A percentile compares a stretch with the other conserved stretches of the same genome.
Evolutionary conservation across 2,888 invertebrate genomes (phyloP).

Genomic region (Drosophila affinis): DNA sequence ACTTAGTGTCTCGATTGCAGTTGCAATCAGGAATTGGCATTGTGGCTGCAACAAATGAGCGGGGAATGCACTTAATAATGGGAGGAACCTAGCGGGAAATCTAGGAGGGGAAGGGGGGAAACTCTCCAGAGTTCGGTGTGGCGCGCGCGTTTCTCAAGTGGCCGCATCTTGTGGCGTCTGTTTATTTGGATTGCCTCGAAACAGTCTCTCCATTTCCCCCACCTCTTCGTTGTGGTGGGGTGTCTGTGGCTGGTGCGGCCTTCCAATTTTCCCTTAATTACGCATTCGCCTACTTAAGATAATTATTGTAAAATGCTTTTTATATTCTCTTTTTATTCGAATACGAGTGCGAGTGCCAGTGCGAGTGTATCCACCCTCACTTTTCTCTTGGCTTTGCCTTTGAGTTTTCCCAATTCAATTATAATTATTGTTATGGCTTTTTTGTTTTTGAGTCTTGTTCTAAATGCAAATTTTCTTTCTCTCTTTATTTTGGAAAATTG

Average conservation of each 20-base stretch:
- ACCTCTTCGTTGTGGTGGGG: conserved; percentile 8
- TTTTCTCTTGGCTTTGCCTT: conserved; percentile 9
- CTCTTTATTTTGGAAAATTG: background rate
- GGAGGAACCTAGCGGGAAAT: conserved; percentile 6
- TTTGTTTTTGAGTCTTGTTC: conserved; percentile 1
- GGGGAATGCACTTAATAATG: conserved; percentile 55
- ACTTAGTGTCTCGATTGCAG: conserved; percentile 74
- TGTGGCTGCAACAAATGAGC: conserved; percentile 53
- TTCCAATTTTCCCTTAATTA: conserved; percentile 53
- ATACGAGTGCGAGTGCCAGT: conserved; percentile 1
- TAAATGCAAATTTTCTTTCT: conserved; percentile 3
- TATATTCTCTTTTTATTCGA: conserved; percentile 36
- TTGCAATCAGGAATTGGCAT: conserved; percentile 68
- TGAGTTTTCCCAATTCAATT: conserved; percentile 43
- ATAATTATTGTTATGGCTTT: conserved; percentile 26
- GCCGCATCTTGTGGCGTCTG: conserved; percentile 57
- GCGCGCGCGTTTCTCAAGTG: conserved; percentile 64
- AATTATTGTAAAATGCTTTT: conserved; percentile 61
- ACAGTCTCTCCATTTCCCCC: background rate
- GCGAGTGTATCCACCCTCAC: conserved; percentile 15
- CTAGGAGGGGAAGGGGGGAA: conserved; percentile 1
- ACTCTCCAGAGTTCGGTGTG: conserved; percentile 39
- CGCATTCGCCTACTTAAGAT: conserved; percentile 52
- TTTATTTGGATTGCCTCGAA: conserved; percentile 39
- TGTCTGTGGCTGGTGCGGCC: background rate